Base-by-base conservation (phyloP, 2,113 vertebrate genomes). In the Leptobrachium leishanense region DNA sequence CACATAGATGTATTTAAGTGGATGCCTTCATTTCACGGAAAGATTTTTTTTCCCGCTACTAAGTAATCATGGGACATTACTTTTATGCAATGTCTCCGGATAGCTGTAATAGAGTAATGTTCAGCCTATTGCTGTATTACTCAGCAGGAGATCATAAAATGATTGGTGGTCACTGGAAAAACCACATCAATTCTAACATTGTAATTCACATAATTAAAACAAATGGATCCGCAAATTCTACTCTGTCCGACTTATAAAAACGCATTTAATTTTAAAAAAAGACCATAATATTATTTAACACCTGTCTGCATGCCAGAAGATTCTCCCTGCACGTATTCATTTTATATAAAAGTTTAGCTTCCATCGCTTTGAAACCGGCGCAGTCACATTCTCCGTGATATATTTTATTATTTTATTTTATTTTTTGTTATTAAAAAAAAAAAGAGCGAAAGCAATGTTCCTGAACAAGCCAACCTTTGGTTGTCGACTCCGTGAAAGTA, bases 81-180 rank as follows among this genome's bases (percentile, higher is more conserved):
- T 63, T 64, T 44, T 54, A 63, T 46, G 20, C 11, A 70, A 43
- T 43, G 46, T 55, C 70, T 71, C 54, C 70, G 55, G 55, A 50
- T 50, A 41, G 54, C 55, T 12, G 55, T 63, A 69, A 77, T 70
- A 6, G 70, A 62, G 63, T 77, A 70, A 10, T 50, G 20, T 46
- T 77, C 20, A 70, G 55, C 42, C n/a, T 63, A 62, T 77, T 77
- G 63, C 54, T 50, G 20, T 41, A 71, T 71, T 62, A 59, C 15
- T 39, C 65, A 67, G 46, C 70, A 73, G 50, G 77, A 67, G 70
- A 72, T 59, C 31, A 20, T 70, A 63, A 77, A 77, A 74, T 79
- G 77, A 79, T 68, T 79, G 70, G 77, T 79, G 77, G 77, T 68
- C 77, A 79, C 70, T 67, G 63, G n/a, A 79, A 79, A 67, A 69